These are phyloP conservation scores for Equus przewalskii DNA, from an alignment of 2,113 vertebrate species.

Conservation along the genomic window DNA sequence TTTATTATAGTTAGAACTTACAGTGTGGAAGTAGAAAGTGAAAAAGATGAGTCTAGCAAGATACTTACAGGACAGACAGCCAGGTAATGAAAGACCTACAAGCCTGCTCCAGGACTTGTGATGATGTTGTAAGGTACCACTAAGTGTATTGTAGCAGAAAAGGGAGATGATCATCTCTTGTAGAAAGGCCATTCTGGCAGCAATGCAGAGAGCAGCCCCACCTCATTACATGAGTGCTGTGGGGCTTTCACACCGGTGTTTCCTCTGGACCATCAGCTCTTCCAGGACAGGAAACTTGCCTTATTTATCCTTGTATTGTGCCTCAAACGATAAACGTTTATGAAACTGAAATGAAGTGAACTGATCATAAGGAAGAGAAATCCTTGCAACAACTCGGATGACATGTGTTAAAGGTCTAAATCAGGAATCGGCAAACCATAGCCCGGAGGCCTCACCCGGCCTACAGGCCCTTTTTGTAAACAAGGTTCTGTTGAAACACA, in stretches of 20 bases:
- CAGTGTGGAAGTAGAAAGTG: background rate
- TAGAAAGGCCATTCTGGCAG: background rate
- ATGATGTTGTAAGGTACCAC: background rate
- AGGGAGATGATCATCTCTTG: background rate
- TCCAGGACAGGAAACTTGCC: background rate
- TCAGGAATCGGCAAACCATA: background rate
- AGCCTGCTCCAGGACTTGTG: background rate
- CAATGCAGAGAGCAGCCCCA: background rate
- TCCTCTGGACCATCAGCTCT: background rate
- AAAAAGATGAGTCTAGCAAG: background rate
- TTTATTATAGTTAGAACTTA: background rate
- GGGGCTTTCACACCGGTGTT: background rate
- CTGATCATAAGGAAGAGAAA: background rate
- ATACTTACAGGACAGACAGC: background rate
- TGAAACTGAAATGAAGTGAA: conserved; percentile 28
- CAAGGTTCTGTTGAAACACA: background rate
- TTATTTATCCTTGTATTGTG: background rate
- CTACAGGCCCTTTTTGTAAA: background rate
- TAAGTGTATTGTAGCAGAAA: background rate
- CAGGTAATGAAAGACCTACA: background rate
- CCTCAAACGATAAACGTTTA: background rate
- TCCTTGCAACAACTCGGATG: background rate
- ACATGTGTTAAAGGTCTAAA: background rate
- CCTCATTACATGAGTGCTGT: background rate
- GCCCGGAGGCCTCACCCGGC: background rate